These are phyloP conservation scores for Hermetia illucens DNA, from an alignment of 1,140 invertebrate genomes.

Conservation along the genomic window DNA sequence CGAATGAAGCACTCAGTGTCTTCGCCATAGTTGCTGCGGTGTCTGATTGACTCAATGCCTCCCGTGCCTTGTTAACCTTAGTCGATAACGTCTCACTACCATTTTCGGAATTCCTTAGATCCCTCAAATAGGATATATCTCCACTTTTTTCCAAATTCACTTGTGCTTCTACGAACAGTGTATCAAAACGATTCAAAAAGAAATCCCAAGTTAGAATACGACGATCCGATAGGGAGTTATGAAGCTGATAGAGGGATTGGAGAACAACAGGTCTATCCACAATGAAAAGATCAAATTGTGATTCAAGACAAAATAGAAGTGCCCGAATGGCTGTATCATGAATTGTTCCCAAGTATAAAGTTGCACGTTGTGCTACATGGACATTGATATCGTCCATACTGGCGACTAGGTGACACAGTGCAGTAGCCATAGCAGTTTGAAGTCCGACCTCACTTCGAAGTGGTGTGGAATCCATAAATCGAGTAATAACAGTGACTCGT, in stretches of 20 bases:
- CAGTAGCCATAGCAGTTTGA: conserved; percentile 88
- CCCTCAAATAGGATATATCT: conserved; percentile 69
- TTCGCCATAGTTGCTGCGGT: conserved; percentile 42
- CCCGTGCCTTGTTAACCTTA: conserved; percentile 79
- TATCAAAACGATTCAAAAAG: conserved; percentile 94
- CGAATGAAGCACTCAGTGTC: conserved; percentile 80
- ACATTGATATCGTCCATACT: conserved; percentile 93
- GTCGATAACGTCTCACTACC: conserved; percentile 77
- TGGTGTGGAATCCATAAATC: conserved; percentile 82
- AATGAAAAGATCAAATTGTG: conserved; percentile 88
- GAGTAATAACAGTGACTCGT: conserved; percentile 77
- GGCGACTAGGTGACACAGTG: conserved; percentile 91
- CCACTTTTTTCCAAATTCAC: conserved; percentile 70
- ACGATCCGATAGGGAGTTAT: conserved; percentile 82
- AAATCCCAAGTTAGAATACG: conserved; percentile 94
- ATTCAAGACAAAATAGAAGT: conserved; percentile 74
- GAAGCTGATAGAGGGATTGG: conserved; percentile 89
- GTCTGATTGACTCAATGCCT: conserved; percentile 64
- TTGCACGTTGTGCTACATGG: conserved; percentile 85
- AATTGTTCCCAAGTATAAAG: conserved; percentile 85
- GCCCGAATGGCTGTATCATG: conserved; percentile 75
- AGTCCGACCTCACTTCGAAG: conserved; percentile 69
- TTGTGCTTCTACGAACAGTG: conserved; percentile 89
- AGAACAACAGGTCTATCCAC: conserved; percentile 93
- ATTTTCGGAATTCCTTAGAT: conserved; percentile 78